Percentiles rank a stretch among this genome's conserved stretches.
Conservation (phyloP, 2,113 vertebrate genomes). For the Dicerorhinus sumatrensis region DNA sequence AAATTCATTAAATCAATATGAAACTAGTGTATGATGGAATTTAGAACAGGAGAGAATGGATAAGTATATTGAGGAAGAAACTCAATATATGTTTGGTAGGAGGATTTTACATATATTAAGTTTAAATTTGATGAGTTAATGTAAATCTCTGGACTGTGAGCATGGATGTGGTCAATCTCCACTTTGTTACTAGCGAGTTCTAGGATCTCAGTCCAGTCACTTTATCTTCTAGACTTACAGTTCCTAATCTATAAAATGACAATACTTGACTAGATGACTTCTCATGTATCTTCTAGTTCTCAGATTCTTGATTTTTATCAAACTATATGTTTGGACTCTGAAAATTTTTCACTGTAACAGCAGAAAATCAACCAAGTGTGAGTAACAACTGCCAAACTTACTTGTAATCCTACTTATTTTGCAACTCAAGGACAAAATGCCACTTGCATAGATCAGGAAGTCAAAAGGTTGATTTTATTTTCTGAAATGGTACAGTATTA, state of each 20-base stretch:
- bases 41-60: not conserved
- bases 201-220: not conserved
- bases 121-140: not conserved
- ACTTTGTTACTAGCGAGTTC: not conserved
- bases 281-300: not conserved
- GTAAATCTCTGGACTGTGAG: not conserved
- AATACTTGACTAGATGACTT: not conserved
- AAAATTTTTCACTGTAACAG: conserved; percentile 36
- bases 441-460: conserved; percentile 8
- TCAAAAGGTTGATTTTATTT: conserved; percentile 46
- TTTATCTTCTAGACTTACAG: not conserved
- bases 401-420: conserved; percentile 28
- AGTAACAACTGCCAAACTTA: conserved; percentile 44
- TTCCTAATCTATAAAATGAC: not conserved
- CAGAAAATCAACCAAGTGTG: conserved; percentile 46
- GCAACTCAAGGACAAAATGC: conserved; percentile 41
- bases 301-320: not conserved
- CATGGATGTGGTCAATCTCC: not conserved
- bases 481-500: not conserved
- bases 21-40: not conserved
- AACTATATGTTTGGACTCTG: not conserved
- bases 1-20: not conserved
- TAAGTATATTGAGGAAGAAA: not conserved
- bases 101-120: not conserved
- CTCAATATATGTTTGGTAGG: not conserved